Evolutionary conservation across 2,113 vertebrate species (phyloP).

Genomic region (Riparia riparia): DNA sequence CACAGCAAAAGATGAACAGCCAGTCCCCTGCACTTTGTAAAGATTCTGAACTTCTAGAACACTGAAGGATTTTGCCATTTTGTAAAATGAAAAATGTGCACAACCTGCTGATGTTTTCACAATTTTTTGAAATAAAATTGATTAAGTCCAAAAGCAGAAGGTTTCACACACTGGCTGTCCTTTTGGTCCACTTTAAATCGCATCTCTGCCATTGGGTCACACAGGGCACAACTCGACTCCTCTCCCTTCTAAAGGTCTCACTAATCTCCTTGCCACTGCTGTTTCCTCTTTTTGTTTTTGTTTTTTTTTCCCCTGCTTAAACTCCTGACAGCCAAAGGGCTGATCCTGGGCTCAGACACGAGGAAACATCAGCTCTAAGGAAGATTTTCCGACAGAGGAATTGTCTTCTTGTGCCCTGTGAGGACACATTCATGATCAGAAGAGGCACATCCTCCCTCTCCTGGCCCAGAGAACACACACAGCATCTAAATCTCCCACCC

Average conservation of each 20-base stretch:
- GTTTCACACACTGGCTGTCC: background rate
- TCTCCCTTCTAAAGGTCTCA: background rate
- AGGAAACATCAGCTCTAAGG: background rate
- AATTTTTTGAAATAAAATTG: background rate
- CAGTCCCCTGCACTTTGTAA: background rate
- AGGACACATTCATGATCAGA: background rate
- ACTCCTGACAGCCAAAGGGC: background rate
- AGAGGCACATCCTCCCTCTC: background rate
- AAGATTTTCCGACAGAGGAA: background rate
- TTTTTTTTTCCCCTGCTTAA: background rate
- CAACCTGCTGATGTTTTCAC: background rate
- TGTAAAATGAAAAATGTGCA: background rate
- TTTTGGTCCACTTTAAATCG: background rate
- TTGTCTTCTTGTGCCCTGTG: background rate
- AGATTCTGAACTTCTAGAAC: background rate
- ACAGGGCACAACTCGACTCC: background rate
- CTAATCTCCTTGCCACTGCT: background rate
- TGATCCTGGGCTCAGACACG: background rate
- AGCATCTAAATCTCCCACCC: background rate
- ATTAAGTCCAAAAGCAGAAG: background rate
- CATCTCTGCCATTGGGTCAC: fast-evolving
- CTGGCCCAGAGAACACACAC: background rate
- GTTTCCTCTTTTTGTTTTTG: background rate
- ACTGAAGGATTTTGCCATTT: background rate
- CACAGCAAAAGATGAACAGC: background rate